These are phyloP conservation scores for Lasius platythorax DNA, from an alignment of 2,888 invertebrate species.

Conservation along the genomic window DNA sequence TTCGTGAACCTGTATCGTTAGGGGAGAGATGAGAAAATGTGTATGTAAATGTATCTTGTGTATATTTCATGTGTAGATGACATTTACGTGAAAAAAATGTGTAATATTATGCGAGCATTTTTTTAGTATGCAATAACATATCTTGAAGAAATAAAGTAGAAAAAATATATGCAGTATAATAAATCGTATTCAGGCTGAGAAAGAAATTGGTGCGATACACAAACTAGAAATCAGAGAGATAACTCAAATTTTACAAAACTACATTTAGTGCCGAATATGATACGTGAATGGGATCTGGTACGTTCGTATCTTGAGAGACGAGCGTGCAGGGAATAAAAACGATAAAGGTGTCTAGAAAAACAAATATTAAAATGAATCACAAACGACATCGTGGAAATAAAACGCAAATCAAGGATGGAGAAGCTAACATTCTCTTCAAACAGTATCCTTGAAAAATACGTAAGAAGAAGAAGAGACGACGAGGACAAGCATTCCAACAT, in stretches of 20 bases:
- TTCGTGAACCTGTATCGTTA: not conserved
- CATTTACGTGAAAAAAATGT: not conserved
- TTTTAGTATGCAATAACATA: conserved; percentile 22
- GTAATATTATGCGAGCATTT: conserved; percentile 4
- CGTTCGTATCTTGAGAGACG: not conserved
- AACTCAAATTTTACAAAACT: conserved; percentile 15
- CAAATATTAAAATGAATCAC: not conserved
- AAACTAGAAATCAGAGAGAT: conserved; percentile 1
- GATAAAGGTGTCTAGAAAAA: not conserved
- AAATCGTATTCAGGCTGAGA: conserved; percentile 39
- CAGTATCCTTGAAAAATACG: conserved; percentile 15
- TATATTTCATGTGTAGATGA: not conserved
- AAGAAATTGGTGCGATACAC: conserved; percentile 18
- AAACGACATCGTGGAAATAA: not conserved
- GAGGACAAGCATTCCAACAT: conserved; percentile 36
- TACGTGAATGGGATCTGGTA: not conserved
- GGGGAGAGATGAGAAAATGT: not conserved
- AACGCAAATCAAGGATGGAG: conserved; percentile 13
- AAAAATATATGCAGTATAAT: conserved; percentile 5
- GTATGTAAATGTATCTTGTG: not conserved
- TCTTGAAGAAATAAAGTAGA: conserved; percentile 6
- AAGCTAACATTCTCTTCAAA: conserved; percentile 44
- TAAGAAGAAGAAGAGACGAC: conserved; percentile 1
- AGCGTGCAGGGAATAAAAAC: not conserved
- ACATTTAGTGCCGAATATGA: conserved; percentile 22